A percentile compares a stretch with the other conserved stretches of the same genome.
Conservation (phyloP, 1,140 invertebrate genomes). For the Rhynchophorus ferrugineus region DNA sequence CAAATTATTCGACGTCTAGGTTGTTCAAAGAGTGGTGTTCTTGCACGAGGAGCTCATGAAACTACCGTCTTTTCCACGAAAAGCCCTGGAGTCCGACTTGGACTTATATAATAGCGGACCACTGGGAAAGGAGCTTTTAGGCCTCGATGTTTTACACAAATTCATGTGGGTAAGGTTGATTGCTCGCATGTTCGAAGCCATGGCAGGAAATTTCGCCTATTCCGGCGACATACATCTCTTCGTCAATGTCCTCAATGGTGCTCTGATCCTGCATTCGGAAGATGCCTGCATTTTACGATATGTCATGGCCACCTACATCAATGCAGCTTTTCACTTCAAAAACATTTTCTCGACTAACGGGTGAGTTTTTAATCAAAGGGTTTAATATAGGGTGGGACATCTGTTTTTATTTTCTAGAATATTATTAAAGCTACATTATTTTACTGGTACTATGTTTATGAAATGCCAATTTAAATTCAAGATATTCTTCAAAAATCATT, state of each 20-base stretch:
- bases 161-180: conserved; percentile 97
- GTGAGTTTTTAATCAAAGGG: conserved; percentile 43
- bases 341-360: conserved; percentile 98
- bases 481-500: too few relatives aligned
- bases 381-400: too few relatives aligned
- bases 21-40: conserved; percentile 94
- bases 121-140: conserved; percentile 86
- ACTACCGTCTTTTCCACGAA: conserved; percentile 94
- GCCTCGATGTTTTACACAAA: conserved; percentile 94
- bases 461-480: too few relatives aligned
- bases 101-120: conserved; percentile 86
- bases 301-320: conserved; percentile 95
- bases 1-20: conserved; percentile 41
- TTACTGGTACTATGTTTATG: too few relatives aligned
- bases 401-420: too few relatives aligned
- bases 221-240: conserved; percentile 96
- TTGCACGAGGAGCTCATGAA: conserved; percentile 99
- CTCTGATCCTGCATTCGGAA: conserved; percentile 93
- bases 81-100: conserved; percentile 94
- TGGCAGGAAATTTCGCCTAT: conserved; percentile 97
- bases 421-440: too few relatives aligned
- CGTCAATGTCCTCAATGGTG: conserved; percentile 95
- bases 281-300: conserved; percentile 92
- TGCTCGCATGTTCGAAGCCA: conserved; percentile 95
- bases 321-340: conserved; percentile 96